A percentile compares a stretch with the other conserved stretches of the same genome.
These are phyloP conservation scores for Calyptomena viridis DNA, from an alignment of 2,113 vertebrate species.

Conservation along the genomic window DNA sequence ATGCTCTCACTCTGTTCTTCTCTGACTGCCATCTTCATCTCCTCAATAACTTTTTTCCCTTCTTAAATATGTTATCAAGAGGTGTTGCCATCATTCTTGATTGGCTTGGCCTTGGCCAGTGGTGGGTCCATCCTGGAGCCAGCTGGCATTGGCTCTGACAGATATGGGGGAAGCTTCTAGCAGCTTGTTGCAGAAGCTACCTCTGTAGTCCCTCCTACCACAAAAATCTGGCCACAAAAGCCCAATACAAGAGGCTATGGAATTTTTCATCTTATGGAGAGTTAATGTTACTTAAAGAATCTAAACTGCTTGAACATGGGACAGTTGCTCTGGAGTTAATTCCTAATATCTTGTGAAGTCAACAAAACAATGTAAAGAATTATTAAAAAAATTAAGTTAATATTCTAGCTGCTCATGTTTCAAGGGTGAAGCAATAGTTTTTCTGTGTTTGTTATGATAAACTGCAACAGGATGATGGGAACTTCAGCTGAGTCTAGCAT, in stretches of 20 bases:
- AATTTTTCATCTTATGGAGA: not conserved
- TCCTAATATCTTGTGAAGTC: not conserved
- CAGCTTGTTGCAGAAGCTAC: not conserved
- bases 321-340: not conserved
- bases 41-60: not conserved
- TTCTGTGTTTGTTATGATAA: not conserved
- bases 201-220: not conserved
- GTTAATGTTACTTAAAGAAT: not conserved
- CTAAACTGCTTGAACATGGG: not conserved
- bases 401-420: not conserved
- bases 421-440: not conserved
- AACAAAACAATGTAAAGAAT: not conserved
- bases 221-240: not conserved
- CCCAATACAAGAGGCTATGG: not conserved
- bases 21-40: not conserved
- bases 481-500: not conserved
- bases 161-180: not conserved
- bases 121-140: not conserved
- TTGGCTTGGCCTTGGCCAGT: not conserved
- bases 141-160: not conserved
- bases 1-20: not conserved
- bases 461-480: not conserved
- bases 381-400: not conserved
- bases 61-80: not conserved
- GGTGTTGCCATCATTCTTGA: not conserved